Conservation (phyloP, 1,140 invertebrate genomes). For the Lamellibrachia luymesi region DNA sequence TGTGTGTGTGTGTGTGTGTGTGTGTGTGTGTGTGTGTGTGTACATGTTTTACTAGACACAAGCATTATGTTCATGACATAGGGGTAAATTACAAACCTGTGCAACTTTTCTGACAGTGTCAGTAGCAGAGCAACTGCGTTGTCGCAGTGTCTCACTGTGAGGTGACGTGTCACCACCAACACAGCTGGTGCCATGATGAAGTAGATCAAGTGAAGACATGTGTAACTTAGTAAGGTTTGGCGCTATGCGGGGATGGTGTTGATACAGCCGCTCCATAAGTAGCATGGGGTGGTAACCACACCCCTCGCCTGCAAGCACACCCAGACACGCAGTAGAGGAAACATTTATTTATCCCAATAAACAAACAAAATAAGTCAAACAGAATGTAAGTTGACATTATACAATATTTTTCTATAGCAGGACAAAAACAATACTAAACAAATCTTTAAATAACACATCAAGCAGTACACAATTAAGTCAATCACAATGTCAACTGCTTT, state of each 20-base stretch:
- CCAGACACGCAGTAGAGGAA: too few relatives aligned
- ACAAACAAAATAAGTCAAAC: too few relatives aligned
- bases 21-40: too few relatives aligned
- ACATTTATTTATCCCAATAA: too few relatives aligned
- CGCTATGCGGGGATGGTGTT: neutral
- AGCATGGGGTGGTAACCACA: neutral
- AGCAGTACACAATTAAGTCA: too few relatives aligned
- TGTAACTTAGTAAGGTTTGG: constrained; percentile 3
- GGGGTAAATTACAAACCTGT: neutral
- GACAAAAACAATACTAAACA: too few relatives aligned
- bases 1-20: too few relatives aligned
- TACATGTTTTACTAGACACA: too few relatives aligned
- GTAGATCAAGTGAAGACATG: constrained; percentile 1
- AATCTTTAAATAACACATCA: too few relatives aligned
- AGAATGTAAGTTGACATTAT: too few relatives aligned
- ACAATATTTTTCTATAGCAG: too few relatives aligned
- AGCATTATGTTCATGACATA: neutral
- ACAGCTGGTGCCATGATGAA: constrained; percentile 7
- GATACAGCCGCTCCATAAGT: neutral
- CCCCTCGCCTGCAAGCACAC: neutral
- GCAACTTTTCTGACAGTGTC: neutral
- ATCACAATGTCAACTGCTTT: too few relatives aligned
- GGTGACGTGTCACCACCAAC: neutral
- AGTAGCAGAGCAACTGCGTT: neutral
- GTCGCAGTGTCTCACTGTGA: neutral